These are phyloP conservation scores for Streptopelia turtur DNA, from an alignment of 2,797 vertebrate species.

Conservation along the genomic window DNA sequence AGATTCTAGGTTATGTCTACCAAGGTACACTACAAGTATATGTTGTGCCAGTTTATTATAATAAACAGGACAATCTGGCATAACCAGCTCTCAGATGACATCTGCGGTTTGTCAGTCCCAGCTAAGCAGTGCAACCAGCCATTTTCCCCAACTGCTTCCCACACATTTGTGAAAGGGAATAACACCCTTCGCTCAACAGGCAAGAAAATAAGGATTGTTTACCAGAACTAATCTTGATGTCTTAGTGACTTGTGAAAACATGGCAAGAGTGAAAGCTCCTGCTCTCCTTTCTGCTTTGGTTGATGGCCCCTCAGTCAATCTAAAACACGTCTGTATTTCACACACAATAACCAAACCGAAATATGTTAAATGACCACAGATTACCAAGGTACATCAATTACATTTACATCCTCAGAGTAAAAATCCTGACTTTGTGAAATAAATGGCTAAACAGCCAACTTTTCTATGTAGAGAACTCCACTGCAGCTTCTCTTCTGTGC, in stretches of 20 bases:
- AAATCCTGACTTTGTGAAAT: background rate
- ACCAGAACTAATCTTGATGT: background rate
- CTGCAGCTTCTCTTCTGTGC: background rate
- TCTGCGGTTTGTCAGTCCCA: background rate
- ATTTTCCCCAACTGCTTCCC: constrained; percentile 19
- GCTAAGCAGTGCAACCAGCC: background rate
- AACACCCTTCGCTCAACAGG: constrained; percentile 4
- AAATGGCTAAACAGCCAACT: background rate
- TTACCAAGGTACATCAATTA: background rate
- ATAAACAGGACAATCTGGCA: background rate
- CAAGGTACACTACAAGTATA: background rate
- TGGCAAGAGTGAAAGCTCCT: background rate
- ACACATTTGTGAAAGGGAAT: constrained; percentile 20
- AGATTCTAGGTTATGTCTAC: background rate
- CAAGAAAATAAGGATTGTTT: constrained; percentile 20
- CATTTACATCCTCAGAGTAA: background rate
- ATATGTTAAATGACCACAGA: background rate
- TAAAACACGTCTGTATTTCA: background rate
- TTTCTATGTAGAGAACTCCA: background rate
- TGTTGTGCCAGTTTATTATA: background rate
- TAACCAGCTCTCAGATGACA: background rate
- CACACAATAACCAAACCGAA: background rate
- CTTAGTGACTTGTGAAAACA: constrained; percentile 10
- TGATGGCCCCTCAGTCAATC: background rate
- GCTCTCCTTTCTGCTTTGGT: background rate